These are phyloP conservation scores for Spongia lamella DNA, from an alignment of 37 sponge, comb jelly and placozoan species.

Conservation along the genomic window DNA sequence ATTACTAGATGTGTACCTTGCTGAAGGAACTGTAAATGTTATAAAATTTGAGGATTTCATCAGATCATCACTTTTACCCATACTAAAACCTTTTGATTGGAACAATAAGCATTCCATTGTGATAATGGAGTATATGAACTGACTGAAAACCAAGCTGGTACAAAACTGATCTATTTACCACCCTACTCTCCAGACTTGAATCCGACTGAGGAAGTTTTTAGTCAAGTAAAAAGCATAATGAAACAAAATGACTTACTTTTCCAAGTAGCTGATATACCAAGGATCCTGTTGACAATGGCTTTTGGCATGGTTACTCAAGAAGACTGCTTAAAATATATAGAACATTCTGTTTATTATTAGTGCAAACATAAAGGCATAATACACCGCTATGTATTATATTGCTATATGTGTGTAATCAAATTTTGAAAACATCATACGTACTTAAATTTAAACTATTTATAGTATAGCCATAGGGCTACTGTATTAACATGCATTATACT, in stretches of 20 bases:
- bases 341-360: slow-evolving; percentile 19
- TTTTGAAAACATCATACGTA: too few species aligned
- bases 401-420: too few species aligned
- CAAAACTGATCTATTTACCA: slow-evolving; percentile 18
- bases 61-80: background rate
- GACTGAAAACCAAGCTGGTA: slow-evolving; percentile 9
- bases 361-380: background rate
- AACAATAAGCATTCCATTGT: slow-evolving; percentile 11
- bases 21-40: slow-evolving; percentile 17
- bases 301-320: slow-evolving; percentile 16
- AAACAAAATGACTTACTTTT: slow-evolving; percentile 29
- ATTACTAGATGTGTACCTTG: slow-evolving; percentile 16
- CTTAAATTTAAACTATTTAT: too few species aligned
- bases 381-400: background rate
- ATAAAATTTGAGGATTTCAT: slow-evolving; percentile 1
- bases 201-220: slow-evolving; percentile 28
- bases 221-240: slow-evolving; percentile 35
- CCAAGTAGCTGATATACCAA: slow-evolving; percentile 23
- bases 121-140: slow-evolving; percentile 18
- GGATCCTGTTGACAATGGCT: slow-evolving; percentile 28
- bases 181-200: slow-evolving; percentile 41
- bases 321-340: slow-evolving; percentile 27
- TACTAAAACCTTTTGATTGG: slow-evolving; percentile 15
- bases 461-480: too few species aligned
- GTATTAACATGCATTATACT: too few species aligned